These are phyloP conservation scores for Volucella inflata DNA, from an alignment of 2,888 invertebrate species.

Conservation along the genomic window DNA sequence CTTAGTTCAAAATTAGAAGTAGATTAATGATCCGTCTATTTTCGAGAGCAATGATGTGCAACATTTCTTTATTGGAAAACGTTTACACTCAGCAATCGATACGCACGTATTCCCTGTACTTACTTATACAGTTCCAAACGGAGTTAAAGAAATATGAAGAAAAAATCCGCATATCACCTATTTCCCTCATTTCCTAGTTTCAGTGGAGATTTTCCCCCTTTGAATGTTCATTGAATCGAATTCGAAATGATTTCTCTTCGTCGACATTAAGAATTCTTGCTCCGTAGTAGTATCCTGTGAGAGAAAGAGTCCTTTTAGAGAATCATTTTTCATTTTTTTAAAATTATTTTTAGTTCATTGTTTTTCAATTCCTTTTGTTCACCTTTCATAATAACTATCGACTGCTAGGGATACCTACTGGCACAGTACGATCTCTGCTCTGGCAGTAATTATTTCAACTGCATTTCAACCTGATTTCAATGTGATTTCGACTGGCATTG, in stretches of 20 bases:
- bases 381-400: constrained; percentile 39
- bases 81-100: constrained; percentile 29
- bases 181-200: constrained; percentile 9
- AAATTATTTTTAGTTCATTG: background rate
- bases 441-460: background rate
- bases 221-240: constrained; percentile 19
- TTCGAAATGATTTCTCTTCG: constrained; percentile 9
- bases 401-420: constrained; percentile 12
- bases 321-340: constrained; percentile 39
- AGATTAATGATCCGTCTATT: constrained; percentile 29
- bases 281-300: background rate
- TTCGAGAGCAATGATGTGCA: constrained; percentile 32
- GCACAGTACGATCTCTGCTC: background rate
- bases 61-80: constrained; percentile 35
- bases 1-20: constrained; percentile 1
- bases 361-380: constrained; percentile 34
- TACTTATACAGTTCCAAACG: constrained; percentile 9
- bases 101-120: constrained; percentile 31
- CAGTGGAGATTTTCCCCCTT: background rate
- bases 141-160: constrained; percentile 20
- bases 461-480: background rate
- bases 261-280: constrained; percentile 15
- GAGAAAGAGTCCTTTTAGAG: background rate
- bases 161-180: background rate
- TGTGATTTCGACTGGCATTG: constrained; percentile 27